Percentiles rank a stretch among this genome's conserved stretches.
Evolutionary conservation across 1,140 invertebrate species (phyloP).

Genomic region (Drosophila tsacasi): DNA sequence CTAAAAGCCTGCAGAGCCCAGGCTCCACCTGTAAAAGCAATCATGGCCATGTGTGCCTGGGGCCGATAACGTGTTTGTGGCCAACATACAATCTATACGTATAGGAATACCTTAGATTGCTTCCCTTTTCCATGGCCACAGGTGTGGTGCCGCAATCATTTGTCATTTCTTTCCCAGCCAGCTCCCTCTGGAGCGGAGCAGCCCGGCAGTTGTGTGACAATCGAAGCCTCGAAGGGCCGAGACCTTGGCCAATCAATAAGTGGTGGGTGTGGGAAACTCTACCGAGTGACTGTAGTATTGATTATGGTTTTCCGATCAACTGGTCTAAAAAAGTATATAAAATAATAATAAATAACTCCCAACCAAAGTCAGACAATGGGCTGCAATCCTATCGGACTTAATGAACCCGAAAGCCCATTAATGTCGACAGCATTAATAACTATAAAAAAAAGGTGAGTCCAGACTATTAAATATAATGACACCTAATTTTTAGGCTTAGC

Average conservation of each 20-base stretch:
- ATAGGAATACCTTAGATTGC: constrained; percentile 15
- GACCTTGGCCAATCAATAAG: constrained; percentile 53
- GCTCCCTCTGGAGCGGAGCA: constrained; percentile 22
- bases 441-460: constrained; percentile 50
- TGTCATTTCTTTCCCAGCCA: constrained; percentile 18
- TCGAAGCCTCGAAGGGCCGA: constrained; percentile 4
- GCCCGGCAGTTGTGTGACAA: constrained; percentile 24
- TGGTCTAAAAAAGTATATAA: constrained; percentile 34
- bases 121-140: constrained; percentile 23
- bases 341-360: constrained; percentile 43
- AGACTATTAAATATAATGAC: constrained; percentile 66
- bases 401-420: constrained; percentile 54
- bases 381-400: constrained; percentile 27
- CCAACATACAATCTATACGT: constrained; percentile 18
- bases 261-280: constrained; percentile 5
- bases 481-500: constrained; percentile 60
- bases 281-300: constrained; percentile 17
- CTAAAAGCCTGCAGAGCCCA: not conserved
- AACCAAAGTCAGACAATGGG: constrained; percentile 33
- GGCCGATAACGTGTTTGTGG: constrained; percentile 28
- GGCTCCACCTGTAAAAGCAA: constrained; percentile 8
- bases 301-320: constrained; percentile 19
- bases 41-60: constrained; percentile 16
- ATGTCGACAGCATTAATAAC: constrained; percentile 50
- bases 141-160: constrained; percentile 35